phyloP scores from a whole-genome alignment of 2,888 invertebrate species.

The Bembecia ichneumoniformis region DNA sequence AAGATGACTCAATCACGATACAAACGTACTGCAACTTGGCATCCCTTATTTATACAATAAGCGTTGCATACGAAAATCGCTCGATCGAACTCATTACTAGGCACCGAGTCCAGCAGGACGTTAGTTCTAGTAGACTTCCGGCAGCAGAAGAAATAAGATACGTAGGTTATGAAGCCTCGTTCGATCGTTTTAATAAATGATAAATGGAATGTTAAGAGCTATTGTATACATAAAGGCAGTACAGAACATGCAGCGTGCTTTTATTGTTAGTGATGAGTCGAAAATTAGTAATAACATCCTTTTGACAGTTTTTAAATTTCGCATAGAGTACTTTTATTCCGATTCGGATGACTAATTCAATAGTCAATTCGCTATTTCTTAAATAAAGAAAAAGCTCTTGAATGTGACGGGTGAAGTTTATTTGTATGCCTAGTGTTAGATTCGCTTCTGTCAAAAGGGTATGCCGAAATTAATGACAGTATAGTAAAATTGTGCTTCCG shows the following conservation, averaged over 20 bases:
- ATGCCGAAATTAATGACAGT: too few relatives aligned
- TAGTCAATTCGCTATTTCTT: too few relatives aligned
- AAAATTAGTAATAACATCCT: conserved; percentile 47
- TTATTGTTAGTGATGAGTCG: conserved; percentile 67
- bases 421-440: too few relatives aligned
- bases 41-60: conserved; percentile 70
- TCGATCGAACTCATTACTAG: conserved; percentile 36
- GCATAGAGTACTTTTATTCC: too few relatives aligned
- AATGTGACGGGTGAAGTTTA: too few relatives aligned
- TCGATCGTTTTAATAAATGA: conserved; percentile 29
- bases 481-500: too few relatives aligned
- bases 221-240: conserved; percentile 40
- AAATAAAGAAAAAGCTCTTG: too few relatives aligned
- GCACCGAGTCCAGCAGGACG: conserved; percentile 29
- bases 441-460: too few relatives aligned
- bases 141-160: too few relatives aligned
- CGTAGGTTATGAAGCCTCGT: conserved; percentile 28
- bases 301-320: too few relatives aligned
- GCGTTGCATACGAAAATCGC: conserved; percentile 70
- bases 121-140: conserved; percentile 21
- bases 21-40: conserved; percentile 64
- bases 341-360: too few relatives aligned
- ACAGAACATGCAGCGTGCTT: conserved; percentile 24
- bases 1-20: conserved; percentile 64
- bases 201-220: conserved; percentile 49